Conservation (phyloP, 2,113 vertebrate genomes). For the Bungarus multicinctus region DNA sequence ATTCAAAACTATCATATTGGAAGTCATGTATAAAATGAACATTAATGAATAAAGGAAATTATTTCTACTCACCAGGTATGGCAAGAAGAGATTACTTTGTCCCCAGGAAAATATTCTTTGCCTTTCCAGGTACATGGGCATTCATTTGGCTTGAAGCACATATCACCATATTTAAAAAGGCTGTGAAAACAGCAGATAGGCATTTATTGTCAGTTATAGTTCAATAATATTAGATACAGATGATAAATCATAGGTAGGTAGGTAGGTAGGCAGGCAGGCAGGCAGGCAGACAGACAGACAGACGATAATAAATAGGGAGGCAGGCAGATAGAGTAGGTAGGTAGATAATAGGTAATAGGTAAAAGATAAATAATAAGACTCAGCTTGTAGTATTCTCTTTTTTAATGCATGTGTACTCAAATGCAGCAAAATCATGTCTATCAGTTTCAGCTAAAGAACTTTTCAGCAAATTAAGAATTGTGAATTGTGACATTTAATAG, state of each 20-base stretch:
- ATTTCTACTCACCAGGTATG: conserved; percentile 84
- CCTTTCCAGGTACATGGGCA: conserved; percentile 97
- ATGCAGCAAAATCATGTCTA: background rate
- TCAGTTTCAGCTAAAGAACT: background rate
- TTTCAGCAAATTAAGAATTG: background rate
- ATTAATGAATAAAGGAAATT: background rate
- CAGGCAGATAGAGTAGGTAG: too few relatives aligned
- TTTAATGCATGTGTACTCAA: background rate
- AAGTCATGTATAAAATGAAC: background rate
- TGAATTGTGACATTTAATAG: background rate
- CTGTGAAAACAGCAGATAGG: conserved; percentile 56
- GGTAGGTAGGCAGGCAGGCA: too few relatives aligned
- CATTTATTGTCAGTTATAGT: background rate
- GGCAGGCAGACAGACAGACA: too few relatives aligned
- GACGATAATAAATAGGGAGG: too few relatives aligned
- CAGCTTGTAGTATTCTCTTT: background rate
- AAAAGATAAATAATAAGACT: background rate
- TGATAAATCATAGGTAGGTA: too few relatives aligned
- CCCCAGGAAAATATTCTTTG: conserved; percentile 93
- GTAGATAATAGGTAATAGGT: background rate
- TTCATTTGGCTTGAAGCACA: conserved; percentile 82
- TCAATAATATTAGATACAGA: background rate
- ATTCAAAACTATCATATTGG: conserved; percentile 7
- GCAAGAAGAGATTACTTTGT: conserved; percentile 86
- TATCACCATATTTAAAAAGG: conserved; percentile 86